Base-by-base conservation (phyloP, 2,113 vertebrate species). In the Falcunculus frontatus region DNA sequence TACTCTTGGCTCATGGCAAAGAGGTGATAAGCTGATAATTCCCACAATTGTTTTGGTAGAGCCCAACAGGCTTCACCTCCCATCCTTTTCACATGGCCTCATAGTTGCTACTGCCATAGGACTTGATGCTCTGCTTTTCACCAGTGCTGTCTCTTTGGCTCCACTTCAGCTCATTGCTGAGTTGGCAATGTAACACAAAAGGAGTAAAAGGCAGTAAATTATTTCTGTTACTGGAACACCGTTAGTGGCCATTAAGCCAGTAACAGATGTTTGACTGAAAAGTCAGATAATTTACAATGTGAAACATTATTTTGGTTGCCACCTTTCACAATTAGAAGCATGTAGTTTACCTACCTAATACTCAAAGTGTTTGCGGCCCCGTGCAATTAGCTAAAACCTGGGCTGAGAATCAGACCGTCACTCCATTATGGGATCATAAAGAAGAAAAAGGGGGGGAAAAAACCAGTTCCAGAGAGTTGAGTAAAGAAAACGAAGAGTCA, bases 281-380 rank as follows among this genome's bases (percentile, higher is more conserved):
- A 47, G 72, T 50, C 63, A 76, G 47, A 63, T 85, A 77, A 91
- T 96, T 97, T 95, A 96, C 90, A 84, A 22, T 4, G 55, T 77
- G 85, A 68, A 91, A 52, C 46, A 16, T 76, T 37, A 42, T 90
- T 93, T 73, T 69, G 37, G 37, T 79, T 91, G 30, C 63, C 35
- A 33, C 84, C 42, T 80, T 65, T 62, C 70, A 85, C 62, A 49
- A 25, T 87, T 84, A 50, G 19, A 81, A 63, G n/a, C 25, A 6
- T 20, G n/a, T 62, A 3, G 30, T 39, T 77, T 62, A 32, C 33
- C 39, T 57, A 13, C 39, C 23, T 56, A 79, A 35, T 39, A n/a
- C 12, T 30, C 49, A 0, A 4, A 64, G 50, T 73, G 57, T 85
- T 89, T 11, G 2, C 63, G 33, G 16, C 33, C 32, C 32, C 0